Conservation (phyloP, 2,888 invertebrate genomes). For the Papilio protenor region DNA sequence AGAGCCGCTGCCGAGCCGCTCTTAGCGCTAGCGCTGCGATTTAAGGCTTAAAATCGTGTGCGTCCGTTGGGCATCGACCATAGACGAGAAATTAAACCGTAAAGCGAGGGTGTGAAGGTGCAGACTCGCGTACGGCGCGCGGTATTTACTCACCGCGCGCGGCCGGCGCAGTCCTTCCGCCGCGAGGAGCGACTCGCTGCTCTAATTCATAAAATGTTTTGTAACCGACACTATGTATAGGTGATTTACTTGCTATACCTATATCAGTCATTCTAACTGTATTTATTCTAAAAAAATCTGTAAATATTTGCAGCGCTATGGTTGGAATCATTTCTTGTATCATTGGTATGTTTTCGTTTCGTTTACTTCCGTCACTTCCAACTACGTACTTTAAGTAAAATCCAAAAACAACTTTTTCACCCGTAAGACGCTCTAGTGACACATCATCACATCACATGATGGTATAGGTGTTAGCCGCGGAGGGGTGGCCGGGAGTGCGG, state of each 20-base stretch:
- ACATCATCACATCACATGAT: not conserved
- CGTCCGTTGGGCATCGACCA: constrained; percentile 17
- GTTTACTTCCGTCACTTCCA: too few species aligned
- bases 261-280: not conserved
- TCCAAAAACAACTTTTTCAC: not conserved
- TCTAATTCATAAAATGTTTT: constrained; percentile 37
- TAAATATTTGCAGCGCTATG: not conserved
- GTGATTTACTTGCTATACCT: not conserved
- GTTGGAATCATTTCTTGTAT: not conserved
- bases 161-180: constrained; percentile 46
- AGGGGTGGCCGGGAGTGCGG: too few species aligned
- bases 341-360: not conserved
- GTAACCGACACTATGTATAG: constrained; percentile 20
- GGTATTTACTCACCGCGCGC: constrained; percentile 50
- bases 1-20: constrained; percentile 44
- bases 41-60: constrained; percentile 38
- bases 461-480: constrained; percentile 18
- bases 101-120: constrained; percentile 40
- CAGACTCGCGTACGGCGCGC: constrained; percentile 37
- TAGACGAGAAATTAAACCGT: constrained; percentile 38
- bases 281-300: too few species aligned
- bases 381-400: not conserved
- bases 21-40: constrained; percentile 40
- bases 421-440: not conserved
- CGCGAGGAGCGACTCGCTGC: constrained; percentile 37